Percentiles rank a stretch among this genome's conserved stretches.
phyloP scores from a whole-genome alignment of 1,140 invertebrate genomes.

The Dryas iulia region DNA sequence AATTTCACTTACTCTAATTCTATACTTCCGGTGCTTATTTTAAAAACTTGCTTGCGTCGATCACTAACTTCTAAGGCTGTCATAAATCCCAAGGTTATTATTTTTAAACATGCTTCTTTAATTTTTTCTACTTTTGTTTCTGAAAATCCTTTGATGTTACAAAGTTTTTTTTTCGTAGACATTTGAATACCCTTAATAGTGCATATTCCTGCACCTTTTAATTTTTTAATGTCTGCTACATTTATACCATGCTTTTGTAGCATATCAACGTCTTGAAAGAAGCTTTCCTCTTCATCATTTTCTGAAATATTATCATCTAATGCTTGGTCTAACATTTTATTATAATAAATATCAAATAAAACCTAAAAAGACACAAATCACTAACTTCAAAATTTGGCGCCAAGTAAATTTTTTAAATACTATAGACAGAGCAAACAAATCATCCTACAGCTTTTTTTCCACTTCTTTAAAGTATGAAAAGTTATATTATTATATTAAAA shows the following conservation, averaged over 20 bases:
- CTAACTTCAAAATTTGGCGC: conserved; percentile 12
- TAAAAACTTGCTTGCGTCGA: conserved; percentile 86
- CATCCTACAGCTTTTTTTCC: too few species aligned
- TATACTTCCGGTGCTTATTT: conserved; percentile 86
- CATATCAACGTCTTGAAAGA: conserved; percentile 81
- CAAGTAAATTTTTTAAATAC: conserved; percentile 2
- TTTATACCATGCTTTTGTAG: conserved; percentile 80
- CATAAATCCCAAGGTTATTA: conserved; percentile 83
- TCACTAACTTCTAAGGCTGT: conserved; percentile 88
- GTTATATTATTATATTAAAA: too few species aligned
- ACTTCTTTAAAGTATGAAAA: too few species aligned
- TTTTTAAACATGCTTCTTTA: conserved; percentile 87
- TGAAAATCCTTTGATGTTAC: conserved; percentile 88
- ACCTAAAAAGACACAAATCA: background rate
- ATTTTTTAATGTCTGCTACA: conserved; percentile 87
- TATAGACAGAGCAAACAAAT: too few species aligned
- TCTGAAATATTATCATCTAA: conserved; percentile 69
- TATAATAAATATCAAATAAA: conserved; percentile 1
- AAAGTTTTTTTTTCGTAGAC: conserved; percentile 88
- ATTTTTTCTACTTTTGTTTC: conserved; percentile 92
- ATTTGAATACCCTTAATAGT: conserved; percentile 91
- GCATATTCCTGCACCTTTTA: conserved; percentile 89
- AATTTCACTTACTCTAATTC: conserved; percentile 84
- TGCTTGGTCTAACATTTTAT: conserved; percentile 61
- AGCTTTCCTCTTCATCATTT: conserved; percentile 78